A percentile compares a stretch with the other conserved stretches of the same genome.
phyloP scores from a whole-genome alignment of 37 sponge, comb jelly and placozoan genomes.

The Eunapius fragilis region DNA sequence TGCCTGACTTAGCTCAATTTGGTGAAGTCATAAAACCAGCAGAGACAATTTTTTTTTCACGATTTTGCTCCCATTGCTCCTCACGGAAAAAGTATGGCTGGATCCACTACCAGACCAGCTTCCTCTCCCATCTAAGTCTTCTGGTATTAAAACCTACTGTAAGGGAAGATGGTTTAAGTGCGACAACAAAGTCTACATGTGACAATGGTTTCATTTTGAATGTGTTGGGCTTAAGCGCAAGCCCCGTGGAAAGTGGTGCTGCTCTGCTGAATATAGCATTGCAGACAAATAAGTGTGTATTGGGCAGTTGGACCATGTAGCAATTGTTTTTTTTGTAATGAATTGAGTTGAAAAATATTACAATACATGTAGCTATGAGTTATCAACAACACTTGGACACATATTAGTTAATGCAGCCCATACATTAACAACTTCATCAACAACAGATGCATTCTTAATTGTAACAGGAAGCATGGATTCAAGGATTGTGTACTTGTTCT shows the following conservation, averaged over 20 bases:
- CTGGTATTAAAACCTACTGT: neutral
- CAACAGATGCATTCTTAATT: neutral
- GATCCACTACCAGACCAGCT: neutral
- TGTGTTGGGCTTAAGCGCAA: slow-evolving; percentile 7
- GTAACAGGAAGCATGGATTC: slow-evolving; percentile 6
- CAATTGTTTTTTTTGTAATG: neutral
- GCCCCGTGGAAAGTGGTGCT: slow-evolving; percentile 14
- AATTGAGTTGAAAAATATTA: neutral
- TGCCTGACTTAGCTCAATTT: slow-evolving; percentile 1
- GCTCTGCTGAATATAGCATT: slow-evolving; percentile 25
- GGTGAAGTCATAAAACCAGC: slow-evolving; percentile 15
- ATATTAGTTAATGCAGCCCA: slow-evolving; percentile 49
- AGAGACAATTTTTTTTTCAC: slow-evolving; percentile 5
- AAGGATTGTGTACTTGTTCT: slow-evolving; percentile 43
- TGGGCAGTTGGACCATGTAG: neutral
- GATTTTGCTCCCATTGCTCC: slow-evolving; percentile 28
- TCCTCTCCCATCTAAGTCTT: neutral
- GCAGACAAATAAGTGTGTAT: slow-evolving; percentile 26
- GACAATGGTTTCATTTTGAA: slow-evolving; percentile 35
- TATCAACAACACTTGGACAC: slow-evolving; percentile 8
- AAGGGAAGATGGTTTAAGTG: slow-evolving; percentile 27
- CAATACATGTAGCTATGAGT: neutral
- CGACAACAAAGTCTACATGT: slow-evolving; percentile 27
- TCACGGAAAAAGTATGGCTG: neutral
- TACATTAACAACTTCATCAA: slow-evolving; percentile 42